Conservation (phyloP, 2,113 vertebrate genomes). For the Engystomops pustulosus region DNA sequence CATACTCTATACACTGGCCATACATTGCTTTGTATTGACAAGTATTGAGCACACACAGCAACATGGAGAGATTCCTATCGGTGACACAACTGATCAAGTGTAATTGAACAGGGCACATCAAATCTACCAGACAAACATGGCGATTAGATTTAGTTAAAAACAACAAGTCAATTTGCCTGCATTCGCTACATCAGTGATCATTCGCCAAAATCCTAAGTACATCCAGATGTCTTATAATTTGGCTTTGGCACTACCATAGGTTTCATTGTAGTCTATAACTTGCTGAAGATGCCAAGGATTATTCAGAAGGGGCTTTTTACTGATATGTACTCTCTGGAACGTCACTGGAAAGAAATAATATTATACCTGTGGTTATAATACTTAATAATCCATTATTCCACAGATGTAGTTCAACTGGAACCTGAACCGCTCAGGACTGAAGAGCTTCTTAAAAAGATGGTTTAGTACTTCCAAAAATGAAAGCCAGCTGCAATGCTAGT, state of each 20-base stretch:
- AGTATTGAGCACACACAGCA: constrained; percentile 29
- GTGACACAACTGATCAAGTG: neutral
- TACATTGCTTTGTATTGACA: neutral
- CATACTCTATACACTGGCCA: neutral
- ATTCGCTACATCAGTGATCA: constrained; percentile 32
- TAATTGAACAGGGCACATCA: constrained; percentile 23
- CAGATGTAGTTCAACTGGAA: neutral
- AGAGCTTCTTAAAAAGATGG: too few species aligned
- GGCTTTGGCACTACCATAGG: constrained; percentile 36
- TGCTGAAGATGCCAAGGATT: neutral
- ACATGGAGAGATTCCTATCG: constrained; percentile 1
- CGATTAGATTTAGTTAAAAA: constrained; percentile 37
- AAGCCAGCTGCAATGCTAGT: too few species aligned
- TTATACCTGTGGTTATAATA: neutral
- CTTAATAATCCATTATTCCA: neutral
- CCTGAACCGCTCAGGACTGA: neutral
- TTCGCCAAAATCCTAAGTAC: constrained; percentile 25
- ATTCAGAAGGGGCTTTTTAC: neutral
- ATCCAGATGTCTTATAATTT: constrained; percentile 52
- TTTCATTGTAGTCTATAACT: constrained; percentile 36
- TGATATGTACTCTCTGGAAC: neutral
- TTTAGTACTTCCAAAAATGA: too few species aligned
- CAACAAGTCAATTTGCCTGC: neutral
- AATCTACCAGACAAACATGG: constrained; percentile 13
- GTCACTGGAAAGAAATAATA: neutral